phyloP scores from a whole-genome alignment of 1,140 invertebrate species.

The Pseudomyrmex concolor region DNA sequence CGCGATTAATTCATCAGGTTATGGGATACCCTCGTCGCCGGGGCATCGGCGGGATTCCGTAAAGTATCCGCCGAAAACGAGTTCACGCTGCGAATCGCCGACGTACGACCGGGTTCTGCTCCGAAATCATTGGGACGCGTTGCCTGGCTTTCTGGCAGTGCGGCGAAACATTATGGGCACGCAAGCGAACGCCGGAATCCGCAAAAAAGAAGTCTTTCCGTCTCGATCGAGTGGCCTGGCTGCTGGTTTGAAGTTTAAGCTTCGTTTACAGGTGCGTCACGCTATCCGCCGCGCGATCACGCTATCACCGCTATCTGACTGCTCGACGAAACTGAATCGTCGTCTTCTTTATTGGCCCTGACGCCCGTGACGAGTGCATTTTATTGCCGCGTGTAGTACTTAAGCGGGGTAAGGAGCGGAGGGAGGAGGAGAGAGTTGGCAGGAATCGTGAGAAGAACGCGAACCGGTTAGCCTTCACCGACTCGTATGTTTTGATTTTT shows the following conservation, averaged over 20 bases:
- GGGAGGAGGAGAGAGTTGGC: background rate
- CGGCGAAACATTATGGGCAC: conserved; percentile 68
- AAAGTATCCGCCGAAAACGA: conserved; percentile 48
- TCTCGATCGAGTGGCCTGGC: conserved; percentile 13
- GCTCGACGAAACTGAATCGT: conserved; percentile 46
- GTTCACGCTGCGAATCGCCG: conserved; percentile 68
- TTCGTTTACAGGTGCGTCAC: conserved; percentile 58
- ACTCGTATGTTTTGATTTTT: background rate
- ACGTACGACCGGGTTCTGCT: conserved; percentile 44
- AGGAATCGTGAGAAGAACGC: conserved; percentile 22
- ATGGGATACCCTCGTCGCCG: conserved; percentile 49
- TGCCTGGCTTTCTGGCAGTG: conserved; percentile 1
- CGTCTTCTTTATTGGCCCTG: conserved; percentile 47
- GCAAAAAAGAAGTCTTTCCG: conserved; percentile 65
- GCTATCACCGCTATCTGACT: conserved; percentile 51
- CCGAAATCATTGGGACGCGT: conserved; percentile 58
- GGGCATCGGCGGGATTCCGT: background rate
- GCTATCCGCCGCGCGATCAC: conserved; percentile 53
- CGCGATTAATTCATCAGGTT: conserved; percentile 74
- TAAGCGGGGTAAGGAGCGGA: background rate
- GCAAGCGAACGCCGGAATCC: conserved; percentile 59
- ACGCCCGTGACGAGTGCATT: conserved; percentile 54
- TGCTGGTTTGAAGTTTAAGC: conserved; percentile 41
- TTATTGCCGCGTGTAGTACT: conserved; percentile 43
- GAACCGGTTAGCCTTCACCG: conserved; percentile 13